Percentiles rank a stretch among this genome's conserved stretches.
phyloP scores from a whole-genome alignment of 2,113 vertebrate genomes.

The Benthochromis sp. region DNA sequence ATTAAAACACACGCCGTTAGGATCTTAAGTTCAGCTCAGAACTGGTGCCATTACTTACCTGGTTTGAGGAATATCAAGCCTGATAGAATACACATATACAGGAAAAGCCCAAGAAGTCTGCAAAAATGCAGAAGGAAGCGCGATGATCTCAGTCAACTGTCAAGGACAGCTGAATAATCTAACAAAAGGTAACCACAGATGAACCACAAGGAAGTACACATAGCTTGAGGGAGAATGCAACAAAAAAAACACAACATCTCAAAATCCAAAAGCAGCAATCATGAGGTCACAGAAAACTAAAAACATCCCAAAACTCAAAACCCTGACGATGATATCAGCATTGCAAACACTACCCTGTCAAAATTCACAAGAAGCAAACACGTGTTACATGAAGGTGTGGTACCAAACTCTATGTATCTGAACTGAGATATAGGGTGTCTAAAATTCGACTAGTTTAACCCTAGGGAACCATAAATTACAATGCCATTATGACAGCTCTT shows the following conservation, averaged over 20 bases:
- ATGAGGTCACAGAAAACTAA: not conserved
- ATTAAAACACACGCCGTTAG: rapidly evolving
- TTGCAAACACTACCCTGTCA: not conserved
- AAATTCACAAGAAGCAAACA: not conserved
- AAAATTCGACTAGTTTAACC: not conserved
- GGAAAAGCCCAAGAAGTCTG: not conserved
- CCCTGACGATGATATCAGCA: rapidly evolving
- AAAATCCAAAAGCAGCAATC: not conserved
- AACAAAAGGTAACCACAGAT: not conserved
- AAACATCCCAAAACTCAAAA: not conserved
- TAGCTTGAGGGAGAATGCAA: not conserved
- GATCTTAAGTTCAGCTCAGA: not conserved
- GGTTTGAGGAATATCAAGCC: not conserved
- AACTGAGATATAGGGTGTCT: not conserved
- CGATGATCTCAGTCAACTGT: rapidly evolving
- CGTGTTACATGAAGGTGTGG: not conserved
- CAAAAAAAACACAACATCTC: rapidly evolving
- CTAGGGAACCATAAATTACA: not conserved
- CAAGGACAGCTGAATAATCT: not conserved
- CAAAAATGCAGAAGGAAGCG: rapidly evolving
- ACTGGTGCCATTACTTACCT: not conserved
- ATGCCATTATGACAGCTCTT: rapidly evolving
- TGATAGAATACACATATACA: not conserved
- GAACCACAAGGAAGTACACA: not conserved
- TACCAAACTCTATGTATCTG: not conserved